Percentiles rank a stretch among this genome's conserved stretches.
These are phyloP conservation scores for Drosophila infuscata DNA, from an alignment of 2,888 invertebrate species.

Conservation along the genomic window DNA sequence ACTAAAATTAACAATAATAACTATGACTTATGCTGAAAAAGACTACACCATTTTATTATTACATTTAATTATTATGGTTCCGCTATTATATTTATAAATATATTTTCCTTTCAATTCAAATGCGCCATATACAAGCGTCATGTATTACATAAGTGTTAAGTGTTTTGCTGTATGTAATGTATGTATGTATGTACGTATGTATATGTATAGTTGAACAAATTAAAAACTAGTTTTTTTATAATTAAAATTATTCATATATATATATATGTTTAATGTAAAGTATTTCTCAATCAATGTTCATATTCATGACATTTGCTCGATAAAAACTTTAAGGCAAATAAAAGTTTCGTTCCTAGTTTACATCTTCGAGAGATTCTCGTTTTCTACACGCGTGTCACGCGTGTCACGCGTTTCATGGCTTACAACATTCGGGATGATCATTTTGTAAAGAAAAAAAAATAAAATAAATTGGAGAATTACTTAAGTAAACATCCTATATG, in stretches of 20 bases:
- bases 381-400: constrained; percentile 43
- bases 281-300: constrained; percentile 42
- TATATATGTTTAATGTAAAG: constrained; percentile 22
- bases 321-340: constrained; percentile 82
- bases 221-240: constrained; percentile 40
- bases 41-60: constrained; percentile 49
- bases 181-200: constrained; percentile 12
- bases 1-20: constrained; percentile 81
- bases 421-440: constrained; percentile 16
- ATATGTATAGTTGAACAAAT: constrained; percentile 45
- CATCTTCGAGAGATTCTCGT: constrained; percentile 54
- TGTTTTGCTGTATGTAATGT: constrained; percentile 27
- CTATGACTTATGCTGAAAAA: constrained; percentile 73
- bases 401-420: constrained; percentile 20
- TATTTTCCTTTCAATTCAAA: constrained; percentile 21
- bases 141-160: constrained; percentile 38
- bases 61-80: constrained; percentile 39
- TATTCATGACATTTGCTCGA: constrained; percentile 55
- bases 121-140: constrained; percentile 64
- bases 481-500: constrained; percentile 36
- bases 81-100: constrained; percentile 31
- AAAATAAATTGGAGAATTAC: constrained; percentile 26
- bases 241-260: constrained; percentile 41
- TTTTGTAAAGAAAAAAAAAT: constrained; percentile 22
- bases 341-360: constrained; percentile 84